Base-by-base conservation (phyloP, 2,797 vertebrate species). In the Holocentrus rufus region DNA sequence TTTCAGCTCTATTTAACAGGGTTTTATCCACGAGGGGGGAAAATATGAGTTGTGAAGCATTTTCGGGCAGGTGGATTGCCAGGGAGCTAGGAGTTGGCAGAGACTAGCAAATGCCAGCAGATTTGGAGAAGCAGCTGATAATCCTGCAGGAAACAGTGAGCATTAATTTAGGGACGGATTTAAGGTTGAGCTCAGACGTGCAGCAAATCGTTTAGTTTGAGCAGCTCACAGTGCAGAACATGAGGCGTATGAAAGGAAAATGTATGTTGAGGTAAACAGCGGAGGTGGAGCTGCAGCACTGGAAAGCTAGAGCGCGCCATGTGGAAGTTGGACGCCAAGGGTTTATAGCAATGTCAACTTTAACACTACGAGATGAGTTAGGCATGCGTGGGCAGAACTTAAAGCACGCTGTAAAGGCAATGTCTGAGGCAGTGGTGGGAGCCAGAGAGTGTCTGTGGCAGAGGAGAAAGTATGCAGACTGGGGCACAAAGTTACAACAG, bases 401-500 rank as follows among this genome's bases (percentile, higher is more conserved):
- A 18, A 77, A 80, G 80, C 87, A 69, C 86, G 85, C 89, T 90
- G 88, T 87, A 85, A 87, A 85, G 86, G 85, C 88, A 84, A 85
- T 87, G 88, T 90, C 88, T 83, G 70, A 72, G 72, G 86, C 85
- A 81, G 85, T n/a, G 72, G 72, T 66, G 65, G 18, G 68, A 76
- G 69, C 46, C 18, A 13, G 65, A 65, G 59, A 63, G 36, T 22
- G 70, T 53, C 57, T 64, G 61, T 59, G 65, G 71, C 73, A 72
- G 50, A 83, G 77, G 74, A 72, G 61, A 68, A 54, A 56, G 46
- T 42, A 30, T 20, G 50, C 36, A 9, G 69, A 52, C 50, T 15
- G n/a, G 56, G 57, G 66, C 34, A 61, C 8, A 42, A 34, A 61
- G 60, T 63, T 64, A 61, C 60, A 80, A 46, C 15, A 46, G 15